Conservation (phyloP, 2,888 invertebrate genomes). For the Junonia oenone region DNA sequence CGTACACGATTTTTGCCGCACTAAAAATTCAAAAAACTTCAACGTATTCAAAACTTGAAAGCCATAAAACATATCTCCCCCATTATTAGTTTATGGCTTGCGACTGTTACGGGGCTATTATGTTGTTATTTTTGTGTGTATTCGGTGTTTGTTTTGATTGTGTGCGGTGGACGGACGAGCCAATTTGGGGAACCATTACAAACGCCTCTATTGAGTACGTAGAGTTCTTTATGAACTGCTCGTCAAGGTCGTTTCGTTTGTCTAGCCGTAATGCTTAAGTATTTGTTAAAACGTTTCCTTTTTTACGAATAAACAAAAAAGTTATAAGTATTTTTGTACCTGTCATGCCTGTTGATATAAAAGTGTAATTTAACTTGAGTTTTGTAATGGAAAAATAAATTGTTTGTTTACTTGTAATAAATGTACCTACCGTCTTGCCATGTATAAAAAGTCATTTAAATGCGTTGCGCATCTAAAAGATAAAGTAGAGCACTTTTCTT, state of each 20-base stretch:
- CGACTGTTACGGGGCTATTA: constrained; percentile 73
- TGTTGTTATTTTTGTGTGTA: constrained; percentile 69
- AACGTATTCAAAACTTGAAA: constrained; percentile 72
- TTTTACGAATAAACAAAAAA: background rate
- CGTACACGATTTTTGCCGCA: constrained; percentile 57
- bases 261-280: constrained; percentile 13
- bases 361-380: background rate
- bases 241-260: constrained; percentile 31
- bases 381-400: background rate
- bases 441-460: constrained; percentile 22
- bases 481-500: constrained; percentile 53
- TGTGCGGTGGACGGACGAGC: constrained; percentile 63
- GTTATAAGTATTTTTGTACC: background rate
- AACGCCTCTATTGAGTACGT: constrained; percentile 50
- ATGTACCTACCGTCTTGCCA: background rate
- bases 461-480: constrained; percentile 26
- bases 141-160: constrained; percentile 70
- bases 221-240: constrained; percentile 37
- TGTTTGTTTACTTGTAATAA: background rate
- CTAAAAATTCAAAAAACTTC: constrained; percentile 68
- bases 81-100: constrained; percentile 77
- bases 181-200: constrained; percentile 62
- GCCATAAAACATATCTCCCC: constrained; percentile 78
- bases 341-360: background rate
- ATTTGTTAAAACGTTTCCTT: constrained; percentile 2